phyloP scores from a whole-genome alignment of 2,888 invertebrate species.

The Cryptocephalus moraei region DNA sequence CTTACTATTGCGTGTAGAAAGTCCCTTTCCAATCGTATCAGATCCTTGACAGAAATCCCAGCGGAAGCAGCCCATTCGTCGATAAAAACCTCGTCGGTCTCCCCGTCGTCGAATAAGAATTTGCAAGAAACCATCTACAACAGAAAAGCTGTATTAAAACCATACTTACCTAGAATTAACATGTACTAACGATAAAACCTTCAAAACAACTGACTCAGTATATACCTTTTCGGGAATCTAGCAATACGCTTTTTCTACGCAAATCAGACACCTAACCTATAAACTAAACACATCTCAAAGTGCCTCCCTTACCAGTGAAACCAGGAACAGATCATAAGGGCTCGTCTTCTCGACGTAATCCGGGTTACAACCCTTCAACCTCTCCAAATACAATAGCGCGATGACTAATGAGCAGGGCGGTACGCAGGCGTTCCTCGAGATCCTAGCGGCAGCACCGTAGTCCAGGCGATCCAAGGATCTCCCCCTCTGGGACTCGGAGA shows the following conservation, averaged over 20 bases:
- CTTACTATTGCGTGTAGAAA: conserved; percentile 85
- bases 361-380: conserved; percentile 71
- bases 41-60: conserved; percentile 56
- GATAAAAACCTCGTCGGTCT: conserved; percentile 83
- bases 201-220: no score
- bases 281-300: no score
- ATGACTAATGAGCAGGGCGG: conserved; percentile 89
- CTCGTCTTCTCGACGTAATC: conserved; percentile 73
- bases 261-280: no score
- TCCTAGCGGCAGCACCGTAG: conserved; percentile 64
- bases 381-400: conserved; percentile 87
- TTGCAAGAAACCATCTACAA: conserved; percentile 91
- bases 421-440: conserved; percentile 71
- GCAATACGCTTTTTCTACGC: no score
- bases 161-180: no score
- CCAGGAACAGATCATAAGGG: conserved; percentile 87
- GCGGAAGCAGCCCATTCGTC: conserved; percentile 89
- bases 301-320: conserved; percentile 66
- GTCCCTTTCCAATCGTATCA: conserved; percentile 77
- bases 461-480: conserved; percentile 68
- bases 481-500: conserved; percentile 67
- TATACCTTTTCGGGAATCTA: no score
- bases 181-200: no score
- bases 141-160: not conserved
- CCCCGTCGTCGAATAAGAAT: conserved; percentile 87